Percentiles rank a stretch among this genome's conserved stretches.
Conservation (phyloP, 2,113 vertebrate genomes). For the Sorex fumeus region DNA sequence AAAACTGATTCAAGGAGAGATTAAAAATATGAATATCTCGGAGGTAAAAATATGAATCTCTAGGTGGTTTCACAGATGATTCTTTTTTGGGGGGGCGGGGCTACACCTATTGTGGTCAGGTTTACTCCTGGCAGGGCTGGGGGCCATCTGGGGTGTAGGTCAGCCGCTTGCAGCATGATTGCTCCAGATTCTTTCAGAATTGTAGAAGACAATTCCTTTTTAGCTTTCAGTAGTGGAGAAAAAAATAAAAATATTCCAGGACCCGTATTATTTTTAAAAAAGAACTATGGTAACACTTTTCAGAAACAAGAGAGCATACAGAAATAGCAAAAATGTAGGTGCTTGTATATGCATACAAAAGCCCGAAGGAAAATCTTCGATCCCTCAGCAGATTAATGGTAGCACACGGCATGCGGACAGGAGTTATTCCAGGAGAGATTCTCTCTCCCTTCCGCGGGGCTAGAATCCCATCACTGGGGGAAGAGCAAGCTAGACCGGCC, state of each 20-base stretch:
- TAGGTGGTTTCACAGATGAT: neutral
- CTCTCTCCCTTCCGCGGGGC: neutral
- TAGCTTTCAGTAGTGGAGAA: neutral
- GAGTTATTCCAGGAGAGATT: neutral
- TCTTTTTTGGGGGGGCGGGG: too few relatives aligned
- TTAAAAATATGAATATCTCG: neutral
- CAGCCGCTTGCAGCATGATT: too few relatives aligned
- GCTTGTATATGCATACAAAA: too few relatives aligned
- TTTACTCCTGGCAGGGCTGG: too few relatives aligned
- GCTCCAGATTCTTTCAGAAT: neutral
- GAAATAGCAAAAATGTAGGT: neutral
- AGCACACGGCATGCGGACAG: neutral
- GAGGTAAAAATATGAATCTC: neutral
- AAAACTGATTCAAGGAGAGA: slow-evolving; percentile 11
- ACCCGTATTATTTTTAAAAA: neutral
- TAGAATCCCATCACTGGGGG: neutral
- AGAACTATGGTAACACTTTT: neutral
- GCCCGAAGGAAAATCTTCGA: neutral
- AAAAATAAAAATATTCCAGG: neutral
- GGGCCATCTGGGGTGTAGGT: too few relatives aligned
- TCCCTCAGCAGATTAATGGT: neutral
- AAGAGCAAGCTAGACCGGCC: neutral
- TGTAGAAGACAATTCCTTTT: neutral
- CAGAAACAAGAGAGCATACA: neutral
- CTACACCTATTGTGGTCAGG: too few relatives aligned